Evolutionary conservation across 2,888 invertebrate species (phyloP), one percentile per base, ranked within the genome.

Genomic region (Cryptus armator): DNA sequence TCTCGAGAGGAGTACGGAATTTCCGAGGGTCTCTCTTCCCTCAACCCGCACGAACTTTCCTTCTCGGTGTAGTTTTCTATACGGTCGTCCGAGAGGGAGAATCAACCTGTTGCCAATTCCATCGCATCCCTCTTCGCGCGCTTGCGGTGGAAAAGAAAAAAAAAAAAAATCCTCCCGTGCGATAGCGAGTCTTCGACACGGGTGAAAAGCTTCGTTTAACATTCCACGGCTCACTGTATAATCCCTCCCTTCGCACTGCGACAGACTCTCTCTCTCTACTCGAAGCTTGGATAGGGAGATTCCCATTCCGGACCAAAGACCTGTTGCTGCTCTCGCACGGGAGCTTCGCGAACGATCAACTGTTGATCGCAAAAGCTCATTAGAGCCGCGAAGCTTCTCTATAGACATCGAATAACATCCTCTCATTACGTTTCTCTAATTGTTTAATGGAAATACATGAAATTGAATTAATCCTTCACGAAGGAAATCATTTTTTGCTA

Each of bases 241-340:
- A 85, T 85, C 82, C 82, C 78, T 82, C 48, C 64, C 64, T 59
- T 46, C 32, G 44, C 14, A 9, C 29, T 4, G 46, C 56, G 62
- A 53, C 75, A 44, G 70, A 64, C 75, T 59, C 59, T 43, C 53
- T 62, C 48, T 24, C 24, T 24, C 24, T 24, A 24, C 78, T 43
- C 62, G 66, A 19, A 7, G 75, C 67, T 64, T 62, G 76, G 74
- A 74, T 56, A 83, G 81, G 81, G 68, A 84, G 83, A 84, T 77
- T 83, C 81, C 81, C 86, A 62, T 83, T 78, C 82, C 80, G 79
- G 86, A 86, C 78, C 82, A 76, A 77, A 81, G 81, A 88, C 88
- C 88, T 88, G 88, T 88, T 88, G 88, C 85, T 83, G 81, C 43
- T 75, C 67, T 80, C 72, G 71, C 84, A 78, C 59, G 67, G 56